Evolutionary conservation across 2,113 vertebrate genomes (phyloP).

Genomic region (Nothobranchius kuhntae): DNA sequence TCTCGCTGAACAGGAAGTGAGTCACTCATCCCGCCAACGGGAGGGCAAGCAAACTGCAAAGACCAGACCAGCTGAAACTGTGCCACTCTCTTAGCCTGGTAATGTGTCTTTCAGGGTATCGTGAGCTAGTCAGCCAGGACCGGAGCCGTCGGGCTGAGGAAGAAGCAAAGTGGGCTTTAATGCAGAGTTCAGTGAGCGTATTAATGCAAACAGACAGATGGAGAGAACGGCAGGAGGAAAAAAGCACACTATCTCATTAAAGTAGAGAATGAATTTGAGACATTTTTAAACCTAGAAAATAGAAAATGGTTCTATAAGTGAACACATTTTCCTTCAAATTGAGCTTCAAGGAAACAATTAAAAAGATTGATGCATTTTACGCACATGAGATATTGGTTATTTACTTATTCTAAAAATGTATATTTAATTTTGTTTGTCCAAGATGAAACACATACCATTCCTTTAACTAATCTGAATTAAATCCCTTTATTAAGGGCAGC

Average conservation of each 20-base stretch:
- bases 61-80: conserved; percentile 37
- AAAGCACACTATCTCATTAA: background rate
- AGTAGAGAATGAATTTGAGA: background rate
- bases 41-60: conserved; percentile 7
- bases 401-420: too few species aligned
- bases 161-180: background rate
- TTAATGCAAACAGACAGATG: background rate
- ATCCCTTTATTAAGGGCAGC: too few species aligned
- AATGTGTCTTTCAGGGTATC: conserved; percentile 48
- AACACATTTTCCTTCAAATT: too few species aligned
- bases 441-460: too few species aligned
- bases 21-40: background rate
- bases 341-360: too few species aligned
- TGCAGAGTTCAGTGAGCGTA: background rate
- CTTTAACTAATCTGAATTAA: too few species aligned
- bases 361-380: too few species aligned
- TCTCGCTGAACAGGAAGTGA: background rate
- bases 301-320: too few species aligned
- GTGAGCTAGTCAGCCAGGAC: conserved; percentile 27
- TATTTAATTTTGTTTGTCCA: too few species aligned
- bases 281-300: background rate
- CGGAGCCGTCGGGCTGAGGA: background rate
- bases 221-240: background rate
- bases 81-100: conserved; percentile 40
- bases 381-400: too few species aligned